Evolutionary conservation across 2,113 vertebrate species (phyloP).

Genomic region (Cercocebus atys): DNA sequence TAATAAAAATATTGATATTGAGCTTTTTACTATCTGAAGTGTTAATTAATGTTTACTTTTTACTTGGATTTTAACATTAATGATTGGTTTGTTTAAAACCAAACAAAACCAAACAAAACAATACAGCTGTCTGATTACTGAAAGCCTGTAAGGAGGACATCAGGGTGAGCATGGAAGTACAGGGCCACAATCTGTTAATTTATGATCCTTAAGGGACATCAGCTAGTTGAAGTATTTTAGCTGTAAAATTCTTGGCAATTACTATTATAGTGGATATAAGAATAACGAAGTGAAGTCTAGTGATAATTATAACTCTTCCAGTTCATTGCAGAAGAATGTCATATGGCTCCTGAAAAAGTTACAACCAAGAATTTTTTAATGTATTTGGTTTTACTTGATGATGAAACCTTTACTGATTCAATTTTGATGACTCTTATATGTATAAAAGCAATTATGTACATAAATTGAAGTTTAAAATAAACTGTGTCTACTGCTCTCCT

Average conservation of each 20-base stretch:
- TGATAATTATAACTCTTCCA: background rate
- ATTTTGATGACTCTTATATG: background rate
- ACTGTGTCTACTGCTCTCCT: background rate
- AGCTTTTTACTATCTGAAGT: background rate
- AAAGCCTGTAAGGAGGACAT: background rate
- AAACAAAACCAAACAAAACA: background rate
- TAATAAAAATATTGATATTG: background rate
- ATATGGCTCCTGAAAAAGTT: background rate
- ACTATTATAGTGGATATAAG: background rate
- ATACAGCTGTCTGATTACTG: background rate
- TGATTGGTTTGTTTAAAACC: background rate
- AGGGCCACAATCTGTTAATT: background rate
- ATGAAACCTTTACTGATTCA: background rate
- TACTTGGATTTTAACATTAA: constrained; percentile 12
- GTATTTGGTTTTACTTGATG: background rate
- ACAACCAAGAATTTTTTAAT: background rate
- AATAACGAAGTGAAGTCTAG: background rate
- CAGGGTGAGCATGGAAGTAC: background rate
- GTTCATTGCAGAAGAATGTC: no score
- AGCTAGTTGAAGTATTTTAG: background rate
- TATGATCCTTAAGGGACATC: background rate
- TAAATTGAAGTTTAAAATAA: background rate
- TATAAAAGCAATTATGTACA: background rate
- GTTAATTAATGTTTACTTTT: constrained; percentile 39
- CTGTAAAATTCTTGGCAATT: background rate